Base-by-base conservation (phyloP, 2,113 vertebrate genomes). In the Anseranas semipalmata region DNA sequence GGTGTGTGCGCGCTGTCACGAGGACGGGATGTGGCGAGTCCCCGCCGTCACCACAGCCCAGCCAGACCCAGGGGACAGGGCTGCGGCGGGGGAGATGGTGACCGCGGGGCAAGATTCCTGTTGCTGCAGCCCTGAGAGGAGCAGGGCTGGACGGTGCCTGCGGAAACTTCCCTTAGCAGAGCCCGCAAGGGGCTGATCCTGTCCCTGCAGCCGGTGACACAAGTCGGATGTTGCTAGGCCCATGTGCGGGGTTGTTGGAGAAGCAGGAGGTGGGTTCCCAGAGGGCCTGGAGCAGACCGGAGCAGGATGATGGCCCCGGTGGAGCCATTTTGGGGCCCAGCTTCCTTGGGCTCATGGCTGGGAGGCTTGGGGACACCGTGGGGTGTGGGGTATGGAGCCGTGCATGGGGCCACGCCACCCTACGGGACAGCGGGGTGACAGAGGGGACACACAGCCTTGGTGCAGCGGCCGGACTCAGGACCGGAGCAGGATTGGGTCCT, bases 11-110 rank as follows among this genome's bases (percentile, higher is more conserved):
- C 0, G 10, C 33, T 81, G 90, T 72, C 77, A 58, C 8, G 2
- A 15, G 48, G n/a, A 48, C 2, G 4, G 88, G 79, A 84, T 43
- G 48, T 67, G 13, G 88, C 8, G 15, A 28, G 48, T 74, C 52
- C 33, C 52, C 2, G 5, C 0, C 4, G n/a, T 28, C 46, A 9
- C 46, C 12, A 8, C 46, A 4, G 41, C 32, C 53, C 0, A 0
- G 87, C 1, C 8, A 63, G 55, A 43, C 46, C n/a, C 89, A 45
- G 52, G 53, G 63, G 63, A 79, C 7, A 8, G 62, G 83, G 67
- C 19, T 6, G 85, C 37, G 39, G 90, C 21, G 1, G 75, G 83
- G 79, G 41, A 37, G 37, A 5, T 0, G 7, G 11, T 21, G 21
- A 3, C 48, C 39, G 28, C 0, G 3, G 87, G 53, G 46, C 1